Evolutionary conservation across 2,113 vertebrate species (phyloP), one percentile per base, ranked within the genome.

Genomic region (Campylomormyrus numenius): DNA sequence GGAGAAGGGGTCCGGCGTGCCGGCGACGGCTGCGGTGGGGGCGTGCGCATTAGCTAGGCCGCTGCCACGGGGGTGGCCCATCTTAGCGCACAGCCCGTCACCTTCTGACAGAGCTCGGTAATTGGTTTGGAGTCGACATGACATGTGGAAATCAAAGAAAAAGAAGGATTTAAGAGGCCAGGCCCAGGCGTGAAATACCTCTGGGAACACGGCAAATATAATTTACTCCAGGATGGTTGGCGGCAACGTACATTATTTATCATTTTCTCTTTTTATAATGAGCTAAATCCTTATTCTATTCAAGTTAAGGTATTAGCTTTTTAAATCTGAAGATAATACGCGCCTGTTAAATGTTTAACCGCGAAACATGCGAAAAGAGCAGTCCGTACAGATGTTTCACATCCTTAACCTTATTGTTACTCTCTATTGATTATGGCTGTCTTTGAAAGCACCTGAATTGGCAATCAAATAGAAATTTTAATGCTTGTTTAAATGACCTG

Each of bases 391-490:
- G 74, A 80, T 80, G 74, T 80, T 42, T 39, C 13, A 42, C 74
- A 80, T 80, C 74, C 19, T 17, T 80, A 80, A 17, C 74, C 15
- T 80, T 6, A 80, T 80, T 80, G 74, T 42, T 42, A 35, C 74
- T 19, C 35, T 80, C 35, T 80, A 80, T 80, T 80, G 74, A 39
- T 80, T 42, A 80, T 5, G 74, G 74, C 13, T 80, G 74, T 80
- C 74, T 80, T 80, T 80, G 74, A 42, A 80, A 80, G 31, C 35
- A 80, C 35, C 74, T 80, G 74, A 80, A 80, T 42, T 3, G 35
- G 74, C 74, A 80, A 80, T 80, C 74, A 80, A 80, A 80, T 80
- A 39, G 74, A 80, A 80, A 80, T 80, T 80, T 80, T 42, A 80
- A 80, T 80, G 74, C 70, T 42, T 5, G 31, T 42, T 80, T 80